Evolutionary conservation across 2,797 vertebrate species (phyloP), one percentile per base, ranked within the genome.

Genomic region (Sebastes vulpes): DNA sequence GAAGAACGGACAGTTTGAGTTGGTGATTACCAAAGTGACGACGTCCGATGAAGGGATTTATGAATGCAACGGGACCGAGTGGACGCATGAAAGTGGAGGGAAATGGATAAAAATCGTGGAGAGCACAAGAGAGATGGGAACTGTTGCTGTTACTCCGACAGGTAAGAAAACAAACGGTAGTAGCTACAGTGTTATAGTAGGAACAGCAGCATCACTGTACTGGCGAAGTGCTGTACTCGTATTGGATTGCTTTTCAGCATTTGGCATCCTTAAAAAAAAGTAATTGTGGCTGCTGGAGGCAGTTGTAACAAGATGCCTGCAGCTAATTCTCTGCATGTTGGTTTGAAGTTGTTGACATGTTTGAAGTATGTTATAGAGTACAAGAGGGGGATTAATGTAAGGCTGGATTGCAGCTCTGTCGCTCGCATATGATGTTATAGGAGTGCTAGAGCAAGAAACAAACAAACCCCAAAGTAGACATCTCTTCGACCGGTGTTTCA

Each of bases 31-130:
- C 31, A 94, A 93, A 42, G 95, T 95, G 0, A 92, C 89, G 1
- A 85, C 94, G 0, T 75, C 81, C 0, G 98, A 99, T 4, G 94
- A 93, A 1, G 98, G 98, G 0, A 77, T 88, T 69, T 99, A 99
- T 58, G 85, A 93, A 6, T 99, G 98, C 83, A 95, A 96, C 0
- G 98, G 97, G 7, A 94, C 94, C 0, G 96, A 98, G 77, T 99
- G 98, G 98, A 97, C 97, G 0, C 93, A 94, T 53, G 96, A 97
- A 9, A 94, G 87, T 0, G 95, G 96, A 1, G 94, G 95, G 10
- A 84, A 20, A 3, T 99, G 98, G 98, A 96, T 96, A n/a, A 97
- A 95, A 82, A 98, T 99, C 54, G 97, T 97, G 75, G 96, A 97
- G 90, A 98, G 96, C 66, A 91, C 65, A 0, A 95, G 94, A 61